Conservation (phyloP, 2,797 vertebrate species). For the Molossus molossus region DNA sequence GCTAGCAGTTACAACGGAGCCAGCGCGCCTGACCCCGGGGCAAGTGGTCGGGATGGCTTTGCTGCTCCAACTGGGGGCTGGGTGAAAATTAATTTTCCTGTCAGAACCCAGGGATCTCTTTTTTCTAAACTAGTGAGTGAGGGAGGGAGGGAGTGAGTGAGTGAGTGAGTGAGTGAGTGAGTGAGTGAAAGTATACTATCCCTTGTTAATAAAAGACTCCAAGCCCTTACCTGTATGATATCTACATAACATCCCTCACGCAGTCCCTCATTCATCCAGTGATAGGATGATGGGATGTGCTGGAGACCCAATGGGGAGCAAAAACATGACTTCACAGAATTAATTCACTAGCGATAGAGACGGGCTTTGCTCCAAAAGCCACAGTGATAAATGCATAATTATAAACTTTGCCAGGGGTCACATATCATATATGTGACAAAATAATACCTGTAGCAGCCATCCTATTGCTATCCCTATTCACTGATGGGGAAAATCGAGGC, state of each 20-base stretch:
- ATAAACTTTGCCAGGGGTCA: background rate
- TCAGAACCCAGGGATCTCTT: background rate
- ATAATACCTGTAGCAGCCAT: background rate
- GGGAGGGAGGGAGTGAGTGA: background rate
- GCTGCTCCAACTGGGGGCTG: background rate
- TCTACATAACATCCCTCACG: background rate
- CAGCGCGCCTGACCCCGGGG: slow-evolving; percentile 49
- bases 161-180: background rate
- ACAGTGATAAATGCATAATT: background rate
- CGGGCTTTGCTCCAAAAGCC: background rate
- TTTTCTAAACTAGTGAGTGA: slow-evolving; percentile 47
- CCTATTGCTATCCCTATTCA: background rate
- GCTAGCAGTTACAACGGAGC: slow-evolving; percentile 61
- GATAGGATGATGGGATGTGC: background rate
- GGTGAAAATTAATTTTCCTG: slow-evolving; percentile 68
- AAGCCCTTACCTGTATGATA: background rate
- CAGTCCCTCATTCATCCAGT: background rate
- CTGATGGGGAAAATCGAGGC: background rate
- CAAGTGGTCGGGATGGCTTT: slow-evolving; percentile 35
- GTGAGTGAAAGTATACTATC: background rate
- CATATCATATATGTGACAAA: background rate
- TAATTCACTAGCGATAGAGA: background rate
- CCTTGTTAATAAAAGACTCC: background rate
- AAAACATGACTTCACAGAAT: background rate
- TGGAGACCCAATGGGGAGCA: background rate